Base-by-base conservation (phyloP, 2,113 vertebrate genomes). In the Muntiacus reevesi region DNA sequence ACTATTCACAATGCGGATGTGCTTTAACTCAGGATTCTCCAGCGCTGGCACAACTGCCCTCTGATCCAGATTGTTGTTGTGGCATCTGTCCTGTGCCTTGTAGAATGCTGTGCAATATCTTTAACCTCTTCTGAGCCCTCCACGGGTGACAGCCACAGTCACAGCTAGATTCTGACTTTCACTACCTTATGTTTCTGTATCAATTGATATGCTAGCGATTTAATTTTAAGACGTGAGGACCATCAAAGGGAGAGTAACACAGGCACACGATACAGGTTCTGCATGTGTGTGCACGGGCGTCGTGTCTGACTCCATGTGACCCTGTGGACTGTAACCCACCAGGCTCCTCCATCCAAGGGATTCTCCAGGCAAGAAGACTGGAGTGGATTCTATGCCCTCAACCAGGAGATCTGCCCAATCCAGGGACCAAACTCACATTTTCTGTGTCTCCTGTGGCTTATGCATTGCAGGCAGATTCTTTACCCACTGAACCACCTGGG, bases 241-340 rank as follows among this genome's bases (percentile, higher is more conserved):
- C 36, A 40, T 74, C 67, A 74, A 23, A 74, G 36, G 19, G 36
- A 74, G 36, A 40, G 5, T 2, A 74, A 21, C 11, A 25, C 36
- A 43, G 9, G 17, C 64, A 71, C n/a, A 11, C 4, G 0, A 36
- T 36, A 21, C 33, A 36, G 16, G 64, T 36, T 71, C 21, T 71
- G 3, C 62, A 30, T 17, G 33, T 33, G 60, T 64, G 30, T 2
- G 3, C 30, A 67, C 0, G 2, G 4, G 4, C 8, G 17, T 36
- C 10, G 16, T 19, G 64, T 67, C 16, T 0, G 8, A n/a, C 33
- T 67, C 33, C n/a, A n/a, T 10, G 64, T 0, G 4, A n/a, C 7
- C 33, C 64, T n/a, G 8, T 19, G 64, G 64, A 67, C 8, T n/a
- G 16, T 67, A n/a, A 67, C 33, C 64, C 33, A 36, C 16, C 33